Base-by-base conservation (phyloP, 2,113 vertebrate genomes). In the Bujurquina vittata region DNA sequence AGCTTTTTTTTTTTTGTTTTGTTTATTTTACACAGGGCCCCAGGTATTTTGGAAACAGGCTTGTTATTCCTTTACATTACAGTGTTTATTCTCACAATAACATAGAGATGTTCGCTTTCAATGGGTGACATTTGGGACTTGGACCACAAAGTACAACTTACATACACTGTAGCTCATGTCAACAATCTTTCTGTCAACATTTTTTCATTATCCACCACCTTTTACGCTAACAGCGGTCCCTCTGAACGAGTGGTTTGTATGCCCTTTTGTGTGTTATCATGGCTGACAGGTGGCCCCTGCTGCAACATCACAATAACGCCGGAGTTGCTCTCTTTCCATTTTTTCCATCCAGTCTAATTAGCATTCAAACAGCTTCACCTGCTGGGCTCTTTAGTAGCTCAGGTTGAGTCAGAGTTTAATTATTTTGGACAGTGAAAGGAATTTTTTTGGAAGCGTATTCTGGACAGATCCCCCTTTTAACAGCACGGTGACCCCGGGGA, bases 331-430 rank as follows among this genome's bases (percentile, higher is more conserved):
- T 33, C 49, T 17, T 33, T 46, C 37, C 14, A 37, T 18, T 46
- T 31, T 63, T 43, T 57, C 40, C 58, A 9, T 74, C 67, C 85
- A 56, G 7, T 75, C 80, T 85, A 35, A 79, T 85, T 79, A 72
- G 23, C 80, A 80, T 79, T 83, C 76, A 76, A 18, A 74, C 69
- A 17, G 74, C 65, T 76, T 77, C 67, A 67, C 74, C 83, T 84
- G 67, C 65, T 43, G 80, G 77, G 1, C 65, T 83, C 33, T 62
- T 23, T 63, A 52, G 3, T 23, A 55, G 74, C 55, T 8, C 40
- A 22, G 11, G 20, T 17, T 33, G 58, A 77, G 59, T 63, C 82
- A 4, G 75, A 65, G 43, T 74, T 73, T 86, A 52, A 81, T 75
- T 85, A 86, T 84, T 55, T 60, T 29, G 62, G 43, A 77, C 67